phyloP scores from a whole-genome alignment of 2,113 vertebrate genomes.

The Calyptomena viridis region DNA sequence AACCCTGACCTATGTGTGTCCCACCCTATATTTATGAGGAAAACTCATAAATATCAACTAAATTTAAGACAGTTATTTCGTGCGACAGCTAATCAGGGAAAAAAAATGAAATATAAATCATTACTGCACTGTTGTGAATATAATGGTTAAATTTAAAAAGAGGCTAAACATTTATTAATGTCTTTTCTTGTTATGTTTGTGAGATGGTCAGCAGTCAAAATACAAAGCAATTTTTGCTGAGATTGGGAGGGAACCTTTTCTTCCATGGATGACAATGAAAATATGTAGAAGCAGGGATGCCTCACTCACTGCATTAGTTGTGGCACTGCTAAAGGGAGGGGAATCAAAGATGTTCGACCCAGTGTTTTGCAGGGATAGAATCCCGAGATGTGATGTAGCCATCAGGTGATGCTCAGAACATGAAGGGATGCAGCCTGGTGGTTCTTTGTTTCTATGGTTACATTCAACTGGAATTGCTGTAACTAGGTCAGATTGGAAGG shows the following conservation, averaged over 20 bases:
- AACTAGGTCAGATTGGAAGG: conserved; percentile 45
- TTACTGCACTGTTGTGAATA: neutral
- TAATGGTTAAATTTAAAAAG: neutral
- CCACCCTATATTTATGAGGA: fast-evolving
- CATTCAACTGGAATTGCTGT: neutral
- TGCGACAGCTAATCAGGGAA: neutral
- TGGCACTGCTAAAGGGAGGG: neutral
- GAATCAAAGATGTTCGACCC: fast-evolving
- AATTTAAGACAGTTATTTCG: neutral
- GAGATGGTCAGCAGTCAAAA: neutral
- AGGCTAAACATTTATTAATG: neutral
- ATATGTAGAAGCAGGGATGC: neutral
- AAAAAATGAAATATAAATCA: neutral
- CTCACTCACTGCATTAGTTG: neutral
- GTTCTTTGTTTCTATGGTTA: conserved; percentile 55
- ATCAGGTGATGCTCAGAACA: neutral
- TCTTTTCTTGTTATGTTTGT: neutral
- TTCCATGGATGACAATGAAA: fast-evolving
- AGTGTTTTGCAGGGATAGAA: neutral
- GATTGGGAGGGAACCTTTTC: neutral
- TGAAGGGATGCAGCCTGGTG: neutral
- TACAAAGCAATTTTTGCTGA: neutral
- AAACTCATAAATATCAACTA: neutral
- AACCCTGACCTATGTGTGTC: neutral
- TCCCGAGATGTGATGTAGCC: neutral